Percentiles rank a stretch among this genome's conserved stretches.
These are phyloP conservation scores for Diorhabda sublineata DNA, from an alignment of 1,140 invertebrate genomes.

Conservation along the genomic window DNA sequence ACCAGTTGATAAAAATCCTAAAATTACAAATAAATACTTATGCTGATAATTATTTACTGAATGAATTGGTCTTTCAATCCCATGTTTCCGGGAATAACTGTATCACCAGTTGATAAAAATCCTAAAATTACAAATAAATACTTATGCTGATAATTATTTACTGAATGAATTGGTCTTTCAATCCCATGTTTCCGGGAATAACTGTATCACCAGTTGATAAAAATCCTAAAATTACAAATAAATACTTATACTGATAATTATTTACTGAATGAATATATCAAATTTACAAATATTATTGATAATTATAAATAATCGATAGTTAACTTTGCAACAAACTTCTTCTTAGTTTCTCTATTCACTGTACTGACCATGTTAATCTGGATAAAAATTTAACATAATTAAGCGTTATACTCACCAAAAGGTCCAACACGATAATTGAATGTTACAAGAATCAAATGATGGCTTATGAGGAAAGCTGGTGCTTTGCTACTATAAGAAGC, in stretches of 20 bases:
- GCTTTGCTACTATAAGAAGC: constrained; percentile 13
- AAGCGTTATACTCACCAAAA: constrained; percentile 46
- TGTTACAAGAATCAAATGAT: constrained; percentile 5
- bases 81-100: constrained; percentile 23
- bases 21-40: too few relatives aligned
- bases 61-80: too few relatives aligned
- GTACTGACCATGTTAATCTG: too few relatives aligned
- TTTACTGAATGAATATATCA: too few relatives aligned
- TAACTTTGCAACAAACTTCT: background rate
- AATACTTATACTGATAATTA: too few relatives aligned
- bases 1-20: constrained; percentile 25
- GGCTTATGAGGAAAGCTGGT: constrained; percentile 21
- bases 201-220: constrained; percentile 23
- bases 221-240: constrained; percentile 13
- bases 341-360: too few relatives aligned
- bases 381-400: too few relatives aligned
- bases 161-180: constrained; percentile 22
- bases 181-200: constrained; percentile 24
- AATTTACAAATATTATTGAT: too few relatives aligned
- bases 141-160: too few relatives aligned
- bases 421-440: constrained; percentile 30
- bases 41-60: too few relatives aligned
- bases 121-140: background rate
- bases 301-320: constrained; percentile 7
- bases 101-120: constrained; percentile 25